Evolutionary conservation across 1,140 invertebrate genomes (phyloP).

Genomic region (Leucophenga varia): DNA sequence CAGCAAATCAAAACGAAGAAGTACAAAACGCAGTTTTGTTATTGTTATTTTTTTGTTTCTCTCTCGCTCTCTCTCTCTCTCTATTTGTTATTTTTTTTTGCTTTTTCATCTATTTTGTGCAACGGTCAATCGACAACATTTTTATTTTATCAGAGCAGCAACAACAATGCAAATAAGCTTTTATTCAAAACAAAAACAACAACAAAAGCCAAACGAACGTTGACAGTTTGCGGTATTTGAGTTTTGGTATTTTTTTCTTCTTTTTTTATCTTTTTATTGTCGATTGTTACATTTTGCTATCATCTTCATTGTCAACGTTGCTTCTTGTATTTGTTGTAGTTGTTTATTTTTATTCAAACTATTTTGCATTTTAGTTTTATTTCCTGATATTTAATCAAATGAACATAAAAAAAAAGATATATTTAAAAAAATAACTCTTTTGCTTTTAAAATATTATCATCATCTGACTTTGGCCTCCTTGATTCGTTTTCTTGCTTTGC

Average conservation of each 20-base stretch:
- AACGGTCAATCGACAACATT: constrained; percentile 36
- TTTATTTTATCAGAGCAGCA: neutral
- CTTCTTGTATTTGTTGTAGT: neutral
- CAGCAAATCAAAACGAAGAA: constrained; percentile 34
- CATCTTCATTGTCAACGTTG: neutral
- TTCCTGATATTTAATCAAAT: constrained; percentile 50
- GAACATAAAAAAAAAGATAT: no score
- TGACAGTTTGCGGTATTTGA: no score
- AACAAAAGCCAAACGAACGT: no score
- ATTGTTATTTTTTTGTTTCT: no score
- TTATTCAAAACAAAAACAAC: no score
- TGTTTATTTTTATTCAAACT: no score
- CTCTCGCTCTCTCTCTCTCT: constrained; percentile 6
- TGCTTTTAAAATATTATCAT: neutral
- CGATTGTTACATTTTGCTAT: constrained; percentile 48
- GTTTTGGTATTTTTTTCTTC: no score
- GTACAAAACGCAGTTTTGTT: constrained; percentile 31
- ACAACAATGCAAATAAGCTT: no score
- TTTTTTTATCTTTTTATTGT: no score
- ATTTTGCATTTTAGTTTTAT: constrained; percentile 50
- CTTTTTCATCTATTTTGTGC: constrained; percentile 11
- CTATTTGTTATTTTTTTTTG: constrained; percentile 12
- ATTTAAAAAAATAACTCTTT: no score
- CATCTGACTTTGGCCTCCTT: no score
- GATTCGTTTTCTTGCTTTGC: no score